Evolutionary conservation across 2,797 vertebrate genomes (phyloP).

Genomic region (Pterois miles): DNA sequence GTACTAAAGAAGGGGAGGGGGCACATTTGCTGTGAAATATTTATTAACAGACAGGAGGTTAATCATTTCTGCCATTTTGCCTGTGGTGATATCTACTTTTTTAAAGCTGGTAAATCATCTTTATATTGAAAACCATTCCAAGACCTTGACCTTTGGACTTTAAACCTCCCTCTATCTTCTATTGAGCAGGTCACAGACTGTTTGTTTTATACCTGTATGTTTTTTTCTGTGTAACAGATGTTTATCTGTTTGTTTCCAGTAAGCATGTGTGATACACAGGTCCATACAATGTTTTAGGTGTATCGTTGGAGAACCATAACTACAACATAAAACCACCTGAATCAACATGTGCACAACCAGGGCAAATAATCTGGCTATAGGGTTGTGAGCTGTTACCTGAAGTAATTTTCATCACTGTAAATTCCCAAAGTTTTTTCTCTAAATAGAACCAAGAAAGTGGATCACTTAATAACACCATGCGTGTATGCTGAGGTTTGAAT

Average conservation of each 20-base stretch:
- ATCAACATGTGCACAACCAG: neutral
- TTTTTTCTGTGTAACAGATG: neutral
- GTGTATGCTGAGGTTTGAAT: neutral
- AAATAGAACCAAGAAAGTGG: neutral
- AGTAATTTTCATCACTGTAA: neutral
- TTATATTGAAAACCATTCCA: neutral
- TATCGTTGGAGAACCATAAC: neutral
- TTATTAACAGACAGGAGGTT: conserved; percentile 2
- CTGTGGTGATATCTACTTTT: neutral
- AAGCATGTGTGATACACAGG: no score
- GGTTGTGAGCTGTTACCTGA: neutral
- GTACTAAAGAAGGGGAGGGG: no score
- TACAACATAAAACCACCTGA: neutral
- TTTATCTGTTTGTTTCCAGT: neutral
- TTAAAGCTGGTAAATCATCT: neutral
- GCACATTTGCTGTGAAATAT: conserved; percentile 2
- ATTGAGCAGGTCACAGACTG: no score
- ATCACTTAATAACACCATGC: neutral
- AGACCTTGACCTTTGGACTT: neutral
- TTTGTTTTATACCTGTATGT: neutral
- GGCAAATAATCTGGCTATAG: neutral
- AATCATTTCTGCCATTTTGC: neutral
- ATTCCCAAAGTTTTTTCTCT: neutral
- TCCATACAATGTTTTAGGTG: neutral
- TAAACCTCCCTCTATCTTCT: no score